Conservation (phyloP, 2,113 vertebrate species). For the Dryoscopus gambensis region DNA sequence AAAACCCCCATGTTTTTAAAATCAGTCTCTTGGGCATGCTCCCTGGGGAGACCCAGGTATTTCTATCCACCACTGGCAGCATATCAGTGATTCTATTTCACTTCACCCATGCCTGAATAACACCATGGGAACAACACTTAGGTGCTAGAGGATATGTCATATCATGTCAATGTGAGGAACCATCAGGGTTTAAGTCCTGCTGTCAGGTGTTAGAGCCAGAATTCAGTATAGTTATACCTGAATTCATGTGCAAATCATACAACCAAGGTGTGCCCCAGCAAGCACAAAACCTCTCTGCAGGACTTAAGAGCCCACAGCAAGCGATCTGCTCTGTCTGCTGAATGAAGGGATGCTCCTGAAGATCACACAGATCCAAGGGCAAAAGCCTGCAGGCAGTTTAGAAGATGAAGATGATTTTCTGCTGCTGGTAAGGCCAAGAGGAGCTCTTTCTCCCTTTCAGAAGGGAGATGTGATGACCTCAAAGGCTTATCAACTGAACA, state of each 20-base stretch:
- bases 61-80: background rate
- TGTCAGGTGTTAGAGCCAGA: background rate
- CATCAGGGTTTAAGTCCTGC: background rate
- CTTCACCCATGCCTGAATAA: background rate
- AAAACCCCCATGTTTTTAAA: background rate
- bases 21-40: background rate
- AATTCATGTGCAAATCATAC: background rate
- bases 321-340: accelerated
- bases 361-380: background rate
- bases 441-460: background rate
- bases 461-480: background rate
- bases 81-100: background rate
- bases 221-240: background rate
- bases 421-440: background rate
- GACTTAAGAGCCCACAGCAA: background rate
- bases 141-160: background rate
- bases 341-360: too few species aligned
- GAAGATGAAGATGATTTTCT: background rate
- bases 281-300: background rate
- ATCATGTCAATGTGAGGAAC: background rate
- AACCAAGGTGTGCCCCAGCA: background rate
- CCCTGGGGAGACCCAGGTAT: background rate
- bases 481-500: background rate
- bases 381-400: background rate
- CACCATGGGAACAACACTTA: background rate